phyloP scores from a whole-genome alignment of 2,113 vertebrate species.

The Neolamprologus modestus region DNA sequence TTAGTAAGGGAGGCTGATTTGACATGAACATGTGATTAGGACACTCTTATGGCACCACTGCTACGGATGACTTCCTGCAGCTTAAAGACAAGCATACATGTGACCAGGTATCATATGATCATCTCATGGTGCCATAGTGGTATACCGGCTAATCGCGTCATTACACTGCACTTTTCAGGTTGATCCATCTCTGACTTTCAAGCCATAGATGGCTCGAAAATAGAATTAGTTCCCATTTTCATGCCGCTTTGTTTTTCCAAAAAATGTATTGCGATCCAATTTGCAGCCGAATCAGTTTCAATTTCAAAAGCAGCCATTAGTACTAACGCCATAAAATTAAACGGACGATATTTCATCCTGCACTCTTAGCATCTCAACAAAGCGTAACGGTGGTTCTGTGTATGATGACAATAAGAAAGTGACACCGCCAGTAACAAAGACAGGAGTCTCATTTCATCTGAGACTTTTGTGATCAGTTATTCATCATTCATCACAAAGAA shows the following conservation, averaged over 20 bases:
- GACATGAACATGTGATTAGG: constrained; percentile 25
- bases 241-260: background rate
- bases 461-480: background rate
- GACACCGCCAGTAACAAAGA: background rate
- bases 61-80: background rate
- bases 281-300: background rate
- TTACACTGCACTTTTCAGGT: background rate
- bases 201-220: background rate
- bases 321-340: background rate
- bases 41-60: constrained; percentile 1
- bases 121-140: background rate
- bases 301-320: background rate
- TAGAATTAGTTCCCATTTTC: background rate
- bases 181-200: background rate
- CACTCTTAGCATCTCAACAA: background rate
- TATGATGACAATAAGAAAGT: background rate
- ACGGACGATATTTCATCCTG: background rate
- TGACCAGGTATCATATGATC: background rate
- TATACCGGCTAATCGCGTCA: background rate
- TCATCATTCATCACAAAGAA: background rate
- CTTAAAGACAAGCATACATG: background rate
- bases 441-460: background rate
- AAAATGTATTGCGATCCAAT: background rate
- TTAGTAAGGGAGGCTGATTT: constrained; percentile 52
- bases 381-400: background rate